Evolutionary conservation across 2,113 vertebrate genomes (phyloP).

Genomic region (Anser brachyrhynchus): DNA sequence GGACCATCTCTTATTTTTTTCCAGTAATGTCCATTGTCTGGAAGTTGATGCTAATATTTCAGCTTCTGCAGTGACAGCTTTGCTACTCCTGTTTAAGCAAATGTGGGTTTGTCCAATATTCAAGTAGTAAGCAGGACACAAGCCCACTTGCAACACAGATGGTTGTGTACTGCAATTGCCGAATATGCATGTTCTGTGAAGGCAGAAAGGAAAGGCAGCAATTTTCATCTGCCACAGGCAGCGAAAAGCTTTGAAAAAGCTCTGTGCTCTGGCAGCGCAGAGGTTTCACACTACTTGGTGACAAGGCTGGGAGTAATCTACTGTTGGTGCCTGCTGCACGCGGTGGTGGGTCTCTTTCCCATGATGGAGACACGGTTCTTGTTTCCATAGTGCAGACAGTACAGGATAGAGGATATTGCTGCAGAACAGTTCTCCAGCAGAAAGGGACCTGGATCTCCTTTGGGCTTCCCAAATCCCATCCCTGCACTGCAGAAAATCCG

Average conservation of each 20-base stretch:
- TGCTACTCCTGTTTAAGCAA: background rate
- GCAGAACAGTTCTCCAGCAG: background rate
- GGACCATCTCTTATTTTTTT: background rate
- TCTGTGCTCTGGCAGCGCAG: background rate
- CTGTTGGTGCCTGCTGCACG: background rate
- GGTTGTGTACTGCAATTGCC: rapidly evolving
- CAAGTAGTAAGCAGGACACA: rapidly evolving
- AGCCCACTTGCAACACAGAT: background rate
- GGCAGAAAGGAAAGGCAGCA: background rate
- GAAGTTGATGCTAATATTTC: background rate
- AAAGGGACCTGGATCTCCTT: background rate
- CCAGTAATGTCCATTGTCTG: background rate
- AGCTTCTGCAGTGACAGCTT: background rate
- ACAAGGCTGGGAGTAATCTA: background rate
- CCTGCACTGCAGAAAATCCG: background rate
- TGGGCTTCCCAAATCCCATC: background rate
- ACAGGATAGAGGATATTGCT: background rate
- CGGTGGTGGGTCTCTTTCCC: background rate
- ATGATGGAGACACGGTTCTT: background rate
- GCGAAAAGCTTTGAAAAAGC: background rate
- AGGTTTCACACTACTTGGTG: background rate
- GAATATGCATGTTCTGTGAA: background rate
- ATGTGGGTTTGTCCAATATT: rapidly evolving
- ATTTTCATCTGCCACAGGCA: background rate
- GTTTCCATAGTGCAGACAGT: background rate